Evolutionary conservation across 2,888 invertebrate species (phyloP), one percentile per base, ranked within the genome.

Genomic region (Tenthredo distinguenda): DNA sequence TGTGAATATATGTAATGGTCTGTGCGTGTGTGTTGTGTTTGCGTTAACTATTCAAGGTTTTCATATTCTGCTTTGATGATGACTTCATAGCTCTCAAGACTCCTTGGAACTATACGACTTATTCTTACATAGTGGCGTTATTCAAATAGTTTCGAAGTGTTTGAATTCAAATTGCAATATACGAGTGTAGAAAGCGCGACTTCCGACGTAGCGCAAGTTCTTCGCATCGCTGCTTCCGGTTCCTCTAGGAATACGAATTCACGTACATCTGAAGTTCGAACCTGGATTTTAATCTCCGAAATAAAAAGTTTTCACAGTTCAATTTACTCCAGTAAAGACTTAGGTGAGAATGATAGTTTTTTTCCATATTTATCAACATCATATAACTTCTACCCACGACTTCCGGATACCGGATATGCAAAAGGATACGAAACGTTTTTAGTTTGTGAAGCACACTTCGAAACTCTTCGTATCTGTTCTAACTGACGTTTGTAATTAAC

Each of bases 1-100:
- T 26, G 9, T 62, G 18, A 12, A 68, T 34, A 12, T 68, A 21
- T 50, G 10, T 26, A 7, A 7, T 31, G 4, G 26, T 26, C 0
- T 47, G 2, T 47, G 31, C 55, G 7, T 31, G 18, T 77, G 55
- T 77, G 15, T 26, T 50, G 77, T 77, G 77, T 21, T 77, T 55
- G 50, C 77, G 31, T 47, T 77, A 9, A 50, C 40, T 34, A 68
- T 77, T 40, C 77, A 77, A 77, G 77, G 77, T 34, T 77, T 55
- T 77, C 18, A 74, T 77, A 31, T 31, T 43, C 43, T 43, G 43
- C 9, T n/a, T 50, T 31, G 50, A 77, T 31, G 50, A 77, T 77
- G 77, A 77, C 77, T 77, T 77, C 77, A 77, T 77, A 77, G 31
- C 55, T 50, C 31, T 50, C 34, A 37, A 77, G 26, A 50, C 77